Conservation (phyloP, 2,797 vertebrate species). For the Paratrypauchen microcephalus region DNA sequence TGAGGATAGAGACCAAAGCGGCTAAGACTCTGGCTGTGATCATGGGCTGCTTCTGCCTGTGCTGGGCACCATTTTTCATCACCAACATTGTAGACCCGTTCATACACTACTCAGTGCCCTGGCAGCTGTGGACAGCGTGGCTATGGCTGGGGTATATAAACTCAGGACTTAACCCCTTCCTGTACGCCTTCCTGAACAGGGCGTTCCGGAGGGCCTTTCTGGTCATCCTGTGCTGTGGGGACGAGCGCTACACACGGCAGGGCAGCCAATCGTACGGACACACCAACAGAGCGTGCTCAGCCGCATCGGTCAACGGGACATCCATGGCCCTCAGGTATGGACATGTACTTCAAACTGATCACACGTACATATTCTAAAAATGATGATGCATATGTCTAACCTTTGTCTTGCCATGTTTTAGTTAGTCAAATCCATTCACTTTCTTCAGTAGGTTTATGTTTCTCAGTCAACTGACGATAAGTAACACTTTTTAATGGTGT, state of each 20-base stretch:
- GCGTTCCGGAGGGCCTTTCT: slow-evolving; percentile 83
- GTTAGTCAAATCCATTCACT: background rate
- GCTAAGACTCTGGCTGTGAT: slow-evolving; percentile 82
- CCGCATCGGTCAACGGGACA: slow-evolving; percentile 74
- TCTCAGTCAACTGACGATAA: background rate
- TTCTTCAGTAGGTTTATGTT: background rate
- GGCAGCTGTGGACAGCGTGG: slow-evolving; percentile 85
- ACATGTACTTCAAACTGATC: background rate
- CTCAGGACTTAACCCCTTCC: slow-evolving; percentile 83
- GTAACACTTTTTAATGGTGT: background rate
- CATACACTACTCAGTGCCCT: slow-evolving; percentile 80
- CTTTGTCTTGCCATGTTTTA: background rate
- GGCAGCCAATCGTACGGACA: slow-evolving; percentile 68
- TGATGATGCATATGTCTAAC: background rate
- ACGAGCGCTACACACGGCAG: slow-evolving; percentile 70
- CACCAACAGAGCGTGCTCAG: slow-evolving; percentile 60
- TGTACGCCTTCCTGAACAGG: slow-evolving; percentile 83
- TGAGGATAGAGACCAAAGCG: slow-evolving; percentile 82
- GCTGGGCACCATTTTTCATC: slow-evolving; percentile 84
- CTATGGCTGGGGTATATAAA: slow-evolving; percentile 85
- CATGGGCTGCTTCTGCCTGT: slow-evolving; percentile 85
- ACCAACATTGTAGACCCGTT: slow-evolving; percentile 84
- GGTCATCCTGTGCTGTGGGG: slow-evolving; percentile 81
- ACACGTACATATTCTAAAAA: background rate
- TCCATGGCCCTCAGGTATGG: slow-evolving; percentile 80